phyloP scores from a whole-genome alignment of 2,113 vertebrate genomes.

The Crypturellus undulatus region DNA sequence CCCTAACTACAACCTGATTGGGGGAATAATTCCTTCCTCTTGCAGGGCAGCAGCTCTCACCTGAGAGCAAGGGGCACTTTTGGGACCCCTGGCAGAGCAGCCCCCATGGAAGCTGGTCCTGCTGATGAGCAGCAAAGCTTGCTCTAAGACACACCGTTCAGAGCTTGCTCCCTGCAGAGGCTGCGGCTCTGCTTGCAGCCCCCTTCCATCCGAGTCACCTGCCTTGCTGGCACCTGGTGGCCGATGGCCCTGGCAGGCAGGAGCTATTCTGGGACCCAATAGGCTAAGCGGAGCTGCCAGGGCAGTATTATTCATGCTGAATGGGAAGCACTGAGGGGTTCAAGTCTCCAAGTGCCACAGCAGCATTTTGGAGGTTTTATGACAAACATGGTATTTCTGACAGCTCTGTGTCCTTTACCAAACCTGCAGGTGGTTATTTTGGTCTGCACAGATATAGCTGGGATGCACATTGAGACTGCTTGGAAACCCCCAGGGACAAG shows the following conservation, averaged over 20 bases:
- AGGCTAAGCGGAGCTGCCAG: fast-evolving
- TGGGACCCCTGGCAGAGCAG: background rate
- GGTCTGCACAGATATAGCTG: background rate
- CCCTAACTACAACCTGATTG: background rate
- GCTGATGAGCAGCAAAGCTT: background rate
- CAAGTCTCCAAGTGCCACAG: background rate
- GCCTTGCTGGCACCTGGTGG: no score
- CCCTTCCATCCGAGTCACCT: background rate
- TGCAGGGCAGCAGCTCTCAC: background rate
- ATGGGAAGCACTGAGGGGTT: background rate
- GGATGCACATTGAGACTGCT: background rate
- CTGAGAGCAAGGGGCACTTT: fast-evolving
- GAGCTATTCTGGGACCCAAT: background rate
- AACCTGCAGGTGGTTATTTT: fast-evolving
- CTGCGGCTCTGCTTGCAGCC: background rate
- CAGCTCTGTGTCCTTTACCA: background rate
- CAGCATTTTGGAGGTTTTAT: background rate
- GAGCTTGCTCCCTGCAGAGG: background rate
- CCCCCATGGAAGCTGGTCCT: background rate
- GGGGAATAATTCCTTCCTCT: background rate
- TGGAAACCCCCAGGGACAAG: background rate
- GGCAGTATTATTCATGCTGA: background rate
- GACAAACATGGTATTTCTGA: background rate
- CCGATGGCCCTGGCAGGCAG: background rate
- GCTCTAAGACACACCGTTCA: background rate